Conservation (phyloP, 2,888 invertebrate species). For the Criorhina ranunculi region DNA sequence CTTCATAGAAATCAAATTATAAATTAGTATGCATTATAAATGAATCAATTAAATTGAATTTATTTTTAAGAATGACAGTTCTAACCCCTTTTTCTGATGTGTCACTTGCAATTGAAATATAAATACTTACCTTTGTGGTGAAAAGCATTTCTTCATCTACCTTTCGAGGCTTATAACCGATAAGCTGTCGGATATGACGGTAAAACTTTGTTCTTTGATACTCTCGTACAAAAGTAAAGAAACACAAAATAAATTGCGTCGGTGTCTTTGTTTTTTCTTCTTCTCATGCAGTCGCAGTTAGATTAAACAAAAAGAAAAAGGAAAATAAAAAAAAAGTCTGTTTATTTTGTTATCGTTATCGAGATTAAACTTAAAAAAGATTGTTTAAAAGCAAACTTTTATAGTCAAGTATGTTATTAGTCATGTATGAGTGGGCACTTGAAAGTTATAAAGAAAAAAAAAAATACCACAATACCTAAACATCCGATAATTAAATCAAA, state of each 20-base stretch:
- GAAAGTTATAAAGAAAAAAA: slow-evolving; percentile 2
- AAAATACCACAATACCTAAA: background rate
- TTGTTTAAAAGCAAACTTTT: slow-evolving; percentile 28
- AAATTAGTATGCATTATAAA: slow-evolving; percentile 15
- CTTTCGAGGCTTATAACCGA: slow-evolving; percentile 8
- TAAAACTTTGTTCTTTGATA: slow-evolving; percentile 24
- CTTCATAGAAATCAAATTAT: background rate
- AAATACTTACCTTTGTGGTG: background rate
- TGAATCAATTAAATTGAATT: slow-evolving; percentile 14
- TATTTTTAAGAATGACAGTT: background rate
- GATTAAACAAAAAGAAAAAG: background rate
- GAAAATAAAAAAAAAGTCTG: too few relatives aligned
- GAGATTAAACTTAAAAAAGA: slow-evolving; percentile 7
- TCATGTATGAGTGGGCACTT: slow-evolving; percentile 28
- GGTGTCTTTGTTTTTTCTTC: background rate
- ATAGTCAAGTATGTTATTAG: slow-evolving; percentile 29
- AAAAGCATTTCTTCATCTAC: background rate
- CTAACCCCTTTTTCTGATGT: slow-evolving; percentile 4
- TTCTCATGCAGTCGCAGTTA: slow-evolving; percentile 31
- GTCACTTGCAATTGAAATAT: slow-evolving; percentile 17
- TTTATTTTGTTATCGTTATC: slow-evolving; percentile 1
- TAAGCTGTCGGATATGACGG: slow-evolving; percentile 2
- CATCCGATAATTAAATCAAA: slow-evolving; percentile 8
- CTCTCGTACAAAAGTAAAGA: background rate
- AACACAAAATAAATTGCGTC: slow-evolving; percentile 8